phyloP scores from a whole-genome alignment of 1,140 invertebrate genomes.

The Psilanteris sp. region DNA sequence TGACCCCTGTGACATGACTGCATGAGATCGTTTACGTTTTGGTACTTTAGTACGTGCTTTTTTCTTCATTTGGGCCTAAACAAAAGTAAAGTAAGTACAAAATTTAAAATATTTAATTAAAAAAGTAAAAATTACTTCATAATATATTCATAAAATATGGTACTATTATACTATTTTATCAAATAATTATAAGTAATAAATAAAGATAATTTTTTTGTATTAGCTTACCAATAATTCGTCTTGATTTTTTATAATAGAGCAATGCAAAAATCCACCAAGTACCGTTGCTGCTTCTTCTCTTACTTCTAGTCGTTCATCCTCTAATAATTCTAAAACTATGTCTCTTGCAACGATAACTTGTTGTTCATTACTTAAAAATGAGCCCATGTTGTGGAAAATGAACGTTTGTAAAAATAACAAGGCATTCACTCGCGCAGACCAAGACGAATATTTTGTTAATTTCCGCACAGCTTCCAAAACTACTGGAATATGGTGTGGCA shows the following conservation, averaged over 20 bases:
- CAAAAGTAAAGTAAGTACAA: too few relatives aligned
- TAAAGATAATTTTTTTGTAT: too few relatives aligned
- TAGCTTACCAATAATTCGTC: slow-evolving; percentile 80
- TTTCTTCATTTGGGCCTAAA: slow-evolving; percentile 80
- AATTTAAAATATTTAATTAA: too few relatives aligned
- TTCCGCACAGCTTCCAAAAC: slow-evolving; percentile 79
- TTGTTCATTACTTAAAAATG: slow-evolving; percentile 81
- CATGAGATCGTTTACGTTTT: slow-evolving; percentile 61
- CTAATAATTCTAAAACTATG: slow-evolving; percentile 84
- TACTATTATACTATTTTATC: too few relatives aligned
- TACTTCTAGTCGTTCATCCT: slow-evolving; percentile 88
- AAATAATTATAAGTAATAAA: too few relatives aligned
- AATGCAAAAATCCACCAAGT: slow-evolving; percentile 92
- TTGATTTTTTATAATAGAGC: slow-evolving; percentile 85
- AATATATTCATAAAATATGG: too few relatives aligned
- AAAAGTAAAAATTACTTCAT: too few relatives aligned
- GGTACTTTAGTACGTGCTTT: slow-evolving; percentile 77
- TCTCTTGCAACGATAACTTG: slow-evolving; percentile 82
- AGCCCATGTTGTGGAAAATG: slow-evolving; percentile 91
- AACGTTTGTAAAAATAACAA: slow-evolving; percentile 89
- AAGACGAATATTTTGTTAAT: slow-evolving; percentile 83
- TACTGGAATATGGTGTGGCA: slow-evolving; percentile 79
- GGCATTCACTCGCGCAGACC: slow-evolving; percentile 87
- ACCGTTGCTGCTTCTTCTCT: slow-evolving; percentile 89
- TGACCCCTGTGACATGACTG: neutral